Conservation (phyloP, 2,888 invertebrate species). For the Periphyllus acericola region DNA sequence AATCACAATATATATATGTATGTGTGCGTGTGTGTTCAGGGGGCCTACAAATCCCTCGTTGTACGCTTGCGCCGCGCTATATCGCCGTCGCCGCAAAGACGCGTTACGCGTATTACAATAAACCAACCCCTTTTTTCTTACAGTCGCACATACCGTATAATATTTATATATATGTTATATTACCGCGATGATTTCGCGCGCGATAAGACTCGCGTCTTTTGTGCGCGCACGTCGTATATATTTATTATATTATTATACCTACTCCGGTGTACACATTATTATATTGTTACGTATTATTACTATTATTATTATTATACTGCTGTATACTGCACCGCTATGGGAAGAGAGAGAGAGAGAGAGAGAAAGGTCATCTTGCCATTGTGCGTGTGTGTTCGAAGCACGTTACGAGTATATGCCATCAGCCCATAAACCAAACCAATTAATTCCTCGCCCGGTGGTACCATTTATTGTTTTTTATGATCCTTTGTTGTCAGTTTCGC, state of each 20-base stretch:
- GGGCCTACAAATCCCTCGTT: neutral
- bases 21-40: neutral
- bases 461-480: constrained; percentile 57
- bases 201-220: constrained; percentile 2
- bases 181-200: neutral
- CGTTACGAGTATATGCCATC: constrained; percentile 9
- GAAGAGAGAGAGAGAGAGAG: constrained; percentile 15
- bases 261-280: neutral
- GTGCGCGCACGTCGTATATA: neutral
- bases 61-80: neutral
- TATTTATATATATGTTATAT: neutral
- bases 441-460: constrained; percentile 52
- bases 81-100: neutral
- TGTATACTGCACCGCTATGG: neutral
- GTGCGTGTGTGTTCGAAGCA: neutral
- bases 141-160: neutral
- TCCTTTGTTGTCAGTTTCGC: constrained; percentile 59
- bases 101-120: constrained; percentile 5
- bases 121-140: constrained; percentile 27
- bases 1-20: neutral
- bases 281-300: constrained; percentile 12
- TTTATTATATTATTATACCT: neutral
- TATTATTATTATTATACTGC: neutral
- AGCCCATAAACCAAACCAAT: constrained; percentile 60
- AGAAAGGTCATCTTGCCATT: constrained; percentile 39